Evolutionary conservation across 2,888 invertebrate genomes (phyloP), one percentile per base, ranked within the genome.

Genomic region (Bimastos eiseni): DNA sequence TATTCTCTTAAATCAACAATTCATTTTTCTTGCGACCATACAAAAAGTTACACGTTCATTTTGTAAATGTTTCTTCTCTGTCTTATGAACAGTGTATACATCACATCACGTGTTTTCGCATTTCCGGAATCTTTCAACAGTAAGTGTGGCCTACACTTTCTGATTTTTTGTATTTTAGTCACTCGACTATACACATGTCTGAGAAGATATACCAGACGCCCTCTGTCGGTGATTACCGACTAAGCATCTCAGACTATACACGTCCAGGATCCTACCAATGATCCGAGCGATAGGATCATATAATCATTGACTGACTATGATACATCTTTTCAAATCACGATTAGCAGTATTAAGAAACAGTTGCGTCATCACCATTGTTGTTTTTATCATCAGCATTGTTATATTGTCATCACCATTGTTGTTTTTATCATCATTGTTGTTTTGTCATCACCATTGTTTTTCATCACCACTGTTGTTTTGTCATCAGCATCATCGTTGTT

Each of bases 341-440:
- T 70, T 70, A 41, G 70, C 70, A 70, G 70, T 70, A 70, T 70
- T 70, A 70, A 70, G 70, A 70, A 70, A 70, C 70, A 70, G n/a
- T 70, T 30, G 8, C 70, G 70, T 70, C n/a, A n/a, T 70, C n/a
- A 41, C 41, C 41, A 41, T 49, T 24, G 24, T 49, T 24, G 21
- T 1, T 49, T 41, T 41, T 1, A 13, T 13, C 13, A 41, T 41
- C 49, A 24, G 21, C 24, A 24, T 49, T 11, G 49, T 49, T 24
- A 17, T 41, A 19, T 44, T 24, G 24, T 49, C 49, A 49, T 17
- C 49, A 13, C 13, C 17, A 13, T 70, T 8, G 0, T n/a, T n/a
- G 70, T 70, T 8, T 8, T 70, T n/a, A n/a, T n/a, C 6, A 70
- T 70, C 70, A 70, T 30, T n/a, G 17, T 70, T 30, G 1, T n/a